phyloP scores from a whole-genome alignment of 2,888 invertebrate genomes.

The Volucella inflata region DNA sequence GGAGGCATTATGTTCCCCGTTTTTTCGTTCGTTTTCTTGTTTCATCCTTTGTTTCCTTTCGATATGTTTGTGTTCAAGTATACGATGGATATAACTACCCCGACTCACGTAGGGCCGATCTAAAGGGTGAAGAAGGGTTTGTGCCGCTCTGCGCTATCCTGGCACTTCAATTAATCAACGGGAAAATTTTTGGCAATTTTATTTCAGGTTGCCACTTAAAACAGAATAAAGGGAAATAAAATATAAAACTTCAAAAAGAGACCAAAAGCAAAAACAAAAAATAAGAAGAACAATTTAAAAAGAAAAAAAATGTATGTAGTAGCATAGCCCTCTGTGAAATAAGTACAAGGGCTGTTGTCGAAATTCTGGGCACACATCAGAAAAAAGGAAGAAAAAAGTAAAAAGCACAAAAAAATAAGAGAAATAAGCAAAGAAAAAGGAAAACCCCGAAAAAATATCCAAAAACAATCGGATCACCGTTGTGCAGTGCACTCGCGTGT shows the following conservation, averaged over 20 bases:
- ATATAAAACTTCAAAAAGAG: conserved; percentile 60
- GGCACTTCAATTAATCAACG: conserved; percentile 76
- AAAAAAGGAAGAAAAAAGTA: conserved; percentile 22
- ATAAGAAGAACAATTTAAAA: conserved; percentile 53
- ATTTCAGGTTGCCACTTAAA: conserved; percentile 74
- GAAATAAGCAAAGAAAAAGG: conserved; percentile 17
- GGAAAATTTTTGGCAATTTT: conserved; percentile 75
- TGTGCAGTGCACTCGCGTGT: conserved; percentile 73
- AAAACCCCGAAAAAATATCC: conserved; percentile 48
- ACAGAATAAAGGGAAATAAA: conserved; percentile 70
- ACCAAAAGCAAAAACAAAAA: conserved; percentile 48
- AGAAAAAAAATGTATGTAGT: conserved; percentile 32
- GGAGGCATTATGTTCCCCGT: conserved; percentile 59
- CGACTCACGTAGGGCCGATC: not conserved
- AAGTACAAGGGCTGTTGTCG: conserved; percentile 70
- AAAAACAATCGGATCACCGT: conserved; percentile 72
- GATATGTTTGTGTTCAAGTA: conserved; percentile 63
- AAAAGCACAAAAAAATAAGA: conserved; percentile 33
- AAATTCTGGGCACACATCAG: conserved; percentile 28
- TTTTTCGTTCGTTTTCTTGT: conserved; percentile 44
- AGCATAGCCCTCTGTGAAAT: conserved; percentile 30
- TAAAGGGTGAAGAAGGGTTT: conserved; percentile 19
- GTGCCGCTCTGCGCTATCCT: conserved; percentile 64
- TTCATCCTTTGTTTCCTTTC: conserved; percentile 69
- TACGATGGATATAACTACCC: conserved; percentile 1